phyloP scores from a whole-genome alignment of 2,113 vertebrate species.

The Nothocercus julius region DNA sequence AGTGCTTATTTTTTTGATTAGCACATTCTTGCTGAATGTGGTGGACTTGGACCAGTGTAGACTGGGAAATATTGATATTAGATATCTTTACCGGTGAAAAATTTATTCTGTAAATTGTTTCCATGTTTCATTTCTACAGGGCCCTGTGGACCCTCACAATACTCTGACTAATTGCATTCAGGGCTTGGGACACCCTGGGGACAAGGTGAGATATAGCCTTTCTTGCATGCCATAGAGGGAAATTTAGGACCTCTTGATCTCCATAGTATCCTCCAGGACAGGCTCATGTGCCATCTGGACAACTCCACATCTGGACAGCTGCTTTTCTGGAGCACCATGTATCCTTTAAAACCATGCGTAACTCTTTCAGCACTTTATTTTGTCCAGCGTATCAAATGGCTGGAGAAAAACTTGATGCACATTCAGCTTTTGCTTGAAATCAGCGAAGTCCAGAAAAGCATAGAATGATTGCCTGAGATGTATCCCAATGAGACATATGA shows the following conservation, averaged over 20 bases:
- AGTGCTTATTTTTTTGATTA: neutral
- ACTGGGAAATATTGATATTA: neutral
- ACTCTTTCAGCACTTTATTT: neutral
- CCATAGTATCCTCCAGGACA: neutral
- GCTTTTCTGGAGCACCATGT: neutral
- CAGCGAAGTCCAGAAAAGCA: neutral
- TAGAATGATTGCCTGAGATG: neutral
- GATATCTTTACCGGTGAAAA: neutral
- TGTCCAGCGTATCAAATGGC: neutral
- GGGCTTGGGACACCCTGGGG: neutral
- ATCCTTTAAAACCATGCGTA: neutral
- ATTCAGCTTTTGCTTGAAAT: neutral
- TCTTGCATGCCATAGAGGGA: neutral
- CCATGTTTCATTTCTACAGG: rapidly evolving
- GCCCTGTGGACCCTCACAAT: neutral
- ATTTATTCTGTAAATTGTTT: neutral
- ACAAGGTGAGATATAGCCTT: neutral
- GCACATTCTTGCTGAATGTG: slow-evolving; percentile 1
- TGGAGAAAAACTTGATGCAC: neutral
- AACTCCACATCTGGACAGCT: neutral
- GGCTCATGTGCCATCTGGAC: neutral
- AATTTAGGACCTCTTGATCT: neutral
- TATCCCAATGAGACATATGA: neutral
- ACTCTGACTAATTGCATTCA: neutral
- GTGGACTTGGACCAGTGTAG: neutral